Conservation (phyloP, 1,140 invertebrate species). For the Conus ventricosus region DNA sequence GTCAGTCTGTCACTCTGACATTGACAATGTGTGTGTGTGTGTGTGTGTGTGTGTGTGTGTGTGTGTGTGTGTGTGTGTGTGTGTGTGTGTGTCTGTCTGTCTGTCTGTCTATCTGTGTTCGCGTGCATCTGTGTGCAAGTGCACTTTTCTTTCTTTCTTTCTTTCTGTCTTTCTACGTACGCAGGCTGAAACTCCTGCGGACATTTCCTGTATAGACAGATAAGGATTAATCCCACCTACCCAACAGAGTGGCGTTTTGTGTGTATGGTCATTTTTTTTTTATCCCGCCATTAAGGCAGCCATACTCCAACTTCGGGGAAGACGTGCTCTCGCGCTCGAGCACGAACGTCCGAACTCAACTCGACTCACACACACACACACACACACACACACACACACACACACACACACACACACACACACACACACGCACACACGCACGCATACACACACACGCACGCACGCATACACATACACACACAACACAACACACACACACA, state of each 20-base stretch:
- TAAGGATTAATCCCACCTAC: neutral
- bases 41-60: neutral
- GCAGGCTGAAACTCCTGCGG: neutral
- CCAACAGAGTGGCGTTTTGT: neutral
- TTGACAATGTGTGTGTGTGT: neutral
- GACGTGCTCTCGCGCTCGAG: neutral
- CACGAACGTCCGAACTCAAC: neutral
- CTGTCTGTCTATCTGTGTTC: neutral
- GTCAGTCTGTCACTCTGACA: neutral
- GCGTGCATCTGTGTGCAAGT: neutral
- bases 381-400: neutral
- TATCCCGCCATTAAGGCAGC: neutral
- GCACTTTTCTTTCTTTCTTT: neutral
- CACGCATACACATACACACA: neutral
- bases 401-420: neutral
- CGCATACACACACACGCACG: neutral
- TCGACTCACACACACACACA: neutral
- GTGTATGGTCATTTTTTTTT: no score
- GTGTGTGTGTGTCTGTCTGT: neutral
- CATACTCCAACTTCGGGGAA: neutral
- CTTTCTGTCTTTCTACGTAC: neutral
- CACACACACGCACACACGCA: neutral
- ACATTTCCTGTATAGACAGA: neutral
- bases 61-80: neutral
- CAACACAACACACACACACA: neutral